Conservation (phyloP, 2,797 vertebrate species). For the Oophaga sylvatica region DNA sequence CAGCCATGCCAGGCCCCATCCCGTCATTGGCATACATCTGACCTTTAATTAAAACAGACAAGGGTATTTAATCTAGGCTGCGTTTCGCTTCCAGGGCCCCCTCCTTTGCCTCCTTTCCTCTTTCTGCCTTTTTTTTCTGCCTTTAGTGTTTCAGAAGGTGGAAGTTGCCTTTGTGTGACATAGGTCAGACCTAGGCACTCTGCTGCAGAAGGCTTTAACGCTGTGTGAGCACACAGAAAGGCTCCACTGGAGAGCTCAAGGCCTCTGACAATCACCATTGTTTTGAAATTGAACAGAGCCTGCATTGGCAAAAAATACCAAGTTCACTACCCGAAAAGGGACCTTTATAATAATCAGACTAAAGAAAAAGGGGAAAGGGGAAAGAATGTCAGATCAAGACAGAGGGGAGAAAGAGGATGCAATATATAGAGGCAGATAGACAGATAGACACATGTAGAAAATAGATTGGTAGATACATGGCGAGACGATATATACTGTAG, state of each 20-base stretch:
- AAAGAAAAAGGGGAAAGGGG: slow-evolving; percentile 1
- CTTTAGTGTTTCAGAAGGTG: slow-evolving; percentile 66
- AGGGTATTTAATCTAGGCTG: slow-evolving; percentile 54
- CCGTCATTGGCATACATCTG: slow-evolving; percentile 54
- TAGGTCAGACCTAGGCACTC: slow-evolving; percentile 76
- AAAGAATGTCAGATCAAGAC: not conserved
- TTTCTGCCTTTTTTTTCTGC: slow-evolving; percentile 42
- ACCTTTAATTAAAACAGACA: slow-evolving; percentile 62
- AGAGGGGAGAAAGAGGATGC: not conserved
- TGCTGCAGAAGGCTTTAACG: slow-evolving; percentile 80
- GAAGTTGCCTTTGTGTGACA: slow-evolving; percentile 78
- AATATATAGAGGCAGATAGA: not conserved
- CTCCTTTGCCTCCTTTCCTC: not conserved
- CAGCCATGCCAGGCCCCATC: slow-evolving; percentile 36
- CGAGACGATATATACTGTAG: not conserved
- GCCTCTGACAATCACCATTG: slow-evolving; percentile 74
- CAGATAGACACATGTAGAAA: not conserved
- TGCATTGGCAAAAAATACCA: slow-evolving; percentile 74
- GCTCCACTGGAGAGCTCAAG: slow-evolving; percentile 65
- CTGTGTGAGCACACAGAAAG: slow-evolving; percentile 78
- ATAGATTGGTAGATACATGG: not conserved
- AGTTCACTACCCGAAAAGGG: slow-evolving; percentile 69
- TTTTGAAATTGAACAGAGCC: slow-evolving; percentile 65
- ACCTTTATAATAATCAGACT: slow-evolving; percentile 32
- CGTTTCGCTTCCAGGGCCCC: slow-evolving; percentile 14